Percentiles rank a stretch among this genome's conserved stretches.
phyloP scores from a whole-genome alignment of 2,113 vertebrate species.

The Epinephelus fuscoguttatus region DNA sequence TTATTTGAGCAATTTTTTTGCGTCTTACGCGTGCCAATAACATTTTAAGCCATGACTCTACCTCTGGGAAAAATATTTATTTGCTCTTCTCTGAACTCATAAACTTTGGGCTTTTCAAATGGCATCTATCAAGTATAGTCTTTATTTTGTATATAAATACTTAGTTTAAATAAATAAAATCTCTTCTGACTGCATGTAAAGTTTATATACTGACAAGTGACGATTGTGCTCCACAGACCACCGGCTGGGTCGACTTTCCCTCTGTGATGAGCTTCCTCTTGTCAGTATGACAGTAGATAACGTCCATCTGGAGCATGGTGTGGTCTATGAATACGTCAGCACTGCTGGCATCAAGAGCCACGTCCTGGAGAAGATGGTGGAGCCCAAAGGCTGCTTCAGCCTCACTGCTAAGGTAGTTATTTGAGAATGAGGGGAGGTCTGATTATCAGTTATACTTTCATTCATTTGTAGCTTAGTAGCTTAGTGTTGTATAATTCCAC shows the following conservation, averaged over 20 bases:
- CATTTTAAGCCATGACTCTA: neutral
- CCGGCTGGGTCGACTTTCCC: conserved; percentile 69
- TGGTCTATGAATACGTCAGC: conserved; percentile 96
- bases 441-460: neutral
- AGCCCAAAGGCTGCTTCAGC: conserved; percentile 93
- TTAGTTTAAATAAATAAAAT: neutral
- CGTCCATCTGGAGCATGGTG: conserved; percentile 92
- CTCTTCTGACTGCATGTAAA: neutral
- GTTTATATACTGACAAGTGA: conserved; percentile 4
- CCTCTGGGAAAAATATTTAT: neutral
- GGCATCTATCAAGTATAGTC: neutral
- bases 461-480: neutral
- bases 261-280: conserved; percentile 78
- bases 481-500: too few relatives aligned
- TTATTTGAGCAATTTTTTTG: neutral
- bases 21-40: neutral
- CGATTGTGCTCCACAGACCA: conserved; percentile 58
- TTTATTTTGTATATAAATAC: neutral
- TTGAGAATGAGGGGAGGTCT: neutral
- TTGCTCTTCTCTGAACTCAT: neutral
- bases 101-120: neutral
- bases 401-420: conserved; percentile 93
- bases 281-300: conserved; percentile 96
- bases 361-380: conserved; percentile 95
- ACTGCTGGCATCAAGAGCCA: conserved; percentile 93